phyloP scores from a whole-genome alignment of 2,888 invertebrate species.

The Acrobeloides nanus region DNA sequence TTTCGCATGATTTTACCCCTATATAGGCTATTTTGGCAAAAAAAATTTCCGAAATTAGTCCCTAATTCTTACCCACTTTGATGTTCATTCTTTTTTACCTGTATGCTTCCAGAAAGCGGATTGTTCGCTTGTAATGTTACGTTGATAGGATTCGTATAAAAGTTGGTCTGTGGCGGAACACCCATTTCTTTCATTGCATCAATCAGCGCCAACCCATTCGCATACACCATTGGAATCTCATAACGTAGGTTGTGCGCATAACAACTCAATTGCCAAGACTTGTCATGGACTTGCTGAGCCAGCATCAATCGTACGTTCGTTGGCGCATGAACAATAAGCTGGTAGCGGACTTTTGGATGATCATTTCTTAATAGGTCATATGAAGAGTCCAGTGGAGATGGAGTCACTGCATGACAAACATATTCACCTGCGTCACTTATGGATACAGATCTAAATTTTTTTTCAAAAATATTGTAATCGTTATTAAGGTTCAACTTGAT shows the following conservation, averaged over 20 bases:
- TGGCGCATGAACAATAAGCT: constrained; percentile 40
- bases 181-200: constrained; percentile 41
- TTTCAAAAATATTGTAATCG: neutral
- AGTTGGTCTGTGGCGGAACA: constrained; percentile 37
- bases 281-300: constrained; percentile 14
- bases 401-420: constrained; percentile 31
- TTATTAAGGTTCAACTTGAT: constrained; percentile 15
- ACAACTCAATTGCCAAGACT: constrained; percentile 37
- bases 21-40: too few species aligned
- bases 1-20: too few species aligned
- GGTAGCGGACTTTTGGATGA: constrained; percentile 32
- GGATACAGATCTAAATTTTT: constrained; percentile 14
- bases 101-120: constrained; percentile 39
- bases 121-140: constrained; percentile 33
- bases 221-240: constrained; percentile 48
- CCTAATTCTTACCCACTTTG: too few species aligned
- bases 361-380: neutral
- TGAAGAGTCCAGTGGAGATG: constrained; percentile 6
- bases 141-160: constrained; percentile 46
- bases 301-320: constrained; percentile 32
- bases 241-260: constrained; percentile 37
- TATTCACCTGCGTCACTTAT: constrained; percentile 24
- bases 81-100: constrained; percentile 25
- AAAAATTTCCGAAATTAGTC: too few species aligned
- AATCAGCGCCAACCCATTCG: constrained; percentile 41